phyloP scores from a whole-genome alignment of 2,888 invertebrate genomes.

The Eueremaeus valkanovi region DNA sequence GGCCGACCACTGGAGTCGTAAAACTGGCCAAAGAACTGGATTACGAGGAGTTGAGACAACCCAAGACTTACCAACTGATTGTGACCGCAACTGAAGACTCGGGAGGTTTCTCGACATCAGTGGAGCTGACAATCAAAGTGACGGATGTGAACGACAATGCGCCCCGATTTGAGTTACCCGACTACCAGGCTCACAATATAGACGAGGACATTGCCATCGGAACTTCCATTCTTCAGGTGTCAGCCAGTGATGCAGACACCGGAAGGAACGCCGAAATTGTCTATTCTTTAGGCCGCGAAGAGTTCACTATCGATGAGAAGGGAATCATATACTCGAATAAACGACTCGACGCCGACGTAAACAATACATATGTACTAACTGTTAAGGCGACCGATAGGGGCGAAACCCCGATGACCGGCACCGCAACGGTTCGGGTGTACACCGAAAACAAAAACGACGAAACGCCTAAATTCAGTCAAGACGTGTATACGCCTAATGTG shows the following conservation, averaged over 20 bases:
- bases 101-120: constrained; percentile 91
- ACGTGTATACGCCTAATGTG: constrained; percentile 92
- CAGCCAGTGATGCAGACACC: constrained; percentile 91
- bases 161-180: constrained; percentile 90
- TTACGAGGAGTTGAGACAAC: constrained; percentile 91
- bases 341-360: constrained; percentile 90
- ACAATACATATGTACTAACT: constrained; percentile 89
- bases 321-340: constrained; percentile 90
- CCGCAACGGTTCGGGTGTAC: constrained; percentile 87
- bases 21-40: constrained; percentile 92
- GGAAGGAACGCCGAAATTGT: constrained; percentile 92
- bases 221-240: constrained; percentile 76
- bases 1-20: constrained; percentile 87
- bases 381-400: constrained; percentile 94
- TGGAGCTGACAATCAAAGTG: constrained; percentile 87
- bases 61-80: constrained; percentile 82
- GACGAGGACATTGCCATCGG: constrained; percentile 90
- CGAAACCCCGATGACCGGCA: constrained; percentile 83
- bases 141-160: constrained; percentile 97
- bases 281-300: constrained; percentile 84
- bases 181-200: constrained; percentile 93
- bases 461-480: constrained; percentile 92
- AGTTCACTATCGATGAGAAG: constrained; percentile 87
- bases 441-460: constrained; percentile 99
- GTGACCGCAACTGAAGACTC: constrained; percentile 95